Percentiles rank a stretch among this genome's conserved stretches.
These are phyloP conservation scores for Phenganax subtilis DNA, from an alignment of 92 coral and sea anemone genomes.

Conservation along the genomic window DNA sequence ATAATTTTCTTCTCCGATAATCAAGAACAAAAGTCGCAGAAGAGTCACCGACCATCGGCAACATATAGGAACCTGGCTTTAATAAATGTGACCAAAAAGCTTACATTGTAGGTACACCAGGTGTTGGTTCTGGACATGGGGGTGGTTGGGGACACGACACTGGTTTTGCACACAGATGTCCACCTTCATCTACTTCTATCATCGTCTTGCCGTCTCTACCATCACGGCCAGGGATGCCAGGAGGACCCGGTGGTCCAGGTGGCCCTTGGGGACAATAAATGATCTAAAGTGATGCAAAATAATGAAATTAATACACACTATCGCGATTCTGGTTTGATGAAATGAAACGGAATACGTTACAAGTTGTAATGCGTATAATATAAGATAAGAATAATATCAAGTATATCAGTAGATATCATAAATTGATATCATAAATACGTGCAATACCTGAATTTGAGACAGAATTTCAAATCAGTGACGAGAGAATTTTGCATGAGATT, in stretches of 20 bases:
- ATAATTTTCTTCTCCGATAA: too few species aligned
- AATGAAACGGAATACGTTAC: neutral
- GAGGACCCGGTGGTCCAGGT: conserved; percentile 76
- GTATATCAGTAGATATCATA: too few species aligned
- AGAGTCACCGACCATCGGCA: neutral
- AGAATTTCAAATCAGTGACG: too few species aligned
- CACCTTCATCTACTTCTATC: conserved; percentile 64
- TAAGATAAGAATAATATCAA: too few species aligned
- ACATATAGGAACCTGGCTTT: neutral
- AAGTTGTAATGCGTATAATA: neutral
- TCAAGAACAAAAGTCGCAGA: neutral
- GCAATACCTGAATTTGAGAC: too few species aligned
- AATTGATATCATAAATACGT: too few species aligned
- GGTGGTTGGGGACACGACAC: conserved; percentile 45
- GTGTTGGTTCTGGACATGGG: conserved; percentile 43
- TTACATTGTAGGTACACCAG: conserved; percentile 32
- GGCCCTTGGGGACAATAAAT: conserved; percentile 65
- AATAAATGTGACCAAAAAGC: neutral
- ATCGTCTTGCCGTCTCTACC: conserved; percentile 77
- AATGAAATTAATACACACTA: neutral
- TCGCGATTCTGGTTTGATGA: neutral
- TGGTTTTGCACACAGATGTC: conserved; percentile 43
- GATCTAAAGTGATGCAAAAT: conserved; percentile 5
- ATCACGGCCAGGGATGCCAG: conserved; percentile 74
- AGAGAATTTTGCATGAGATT: too few species aligned